A percentile compares a stretch with the other conserved stretches of the same genome.
Conservation (phyloP, 2,797 vertebrate species). For the Brachyrhaphis roseni region DNA sequence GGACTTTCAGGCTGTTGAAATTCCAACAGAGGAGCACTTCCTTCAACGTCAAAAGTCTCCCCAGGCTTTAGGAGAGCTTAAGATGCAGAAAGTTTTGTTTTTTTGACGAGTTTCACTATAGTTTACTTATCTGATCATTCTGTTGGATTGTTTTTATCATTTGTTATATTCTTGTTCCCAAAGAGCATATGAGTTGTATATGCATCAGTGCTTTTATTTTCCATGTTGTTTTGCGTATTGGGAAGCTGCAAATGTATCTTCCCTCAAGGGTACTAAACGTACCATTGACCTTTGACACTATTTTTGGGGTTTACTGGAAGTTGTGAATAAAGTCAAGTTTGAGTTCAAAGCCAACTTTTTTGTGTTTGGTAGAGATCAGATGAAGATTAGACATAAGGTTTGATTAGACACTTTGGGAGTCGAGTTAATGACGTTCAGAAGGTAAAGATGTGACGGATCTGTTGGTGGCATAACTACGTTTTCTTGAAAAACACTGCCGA, state of each 20-base stretch:
- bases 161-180: not conserved
- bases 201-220: not conserved
- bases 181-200: not conserved
- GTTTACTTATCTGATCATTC: not conserved
- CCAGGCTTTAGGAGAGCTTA: constrained; percentile 13
- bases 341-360: not conserved
- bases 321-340: not conserved
- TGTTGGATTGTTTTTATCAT: not conserved
- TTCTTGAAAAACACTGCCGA: not conserved
- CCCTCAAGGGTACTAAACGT: not conserved
- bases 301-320: not conserved
- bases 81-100: not conserved
- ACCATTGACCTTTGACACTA: not conserved
- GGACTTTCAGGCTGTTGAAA: constrained; percentile 43
- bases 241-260: not conserved
- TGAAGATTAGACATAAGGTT: not conserved
- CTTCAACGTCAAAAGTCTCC: constrained; percentile 33
- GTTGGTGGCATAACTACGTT: not conserved
- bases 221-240: not conserved
- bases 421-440: not conserved
- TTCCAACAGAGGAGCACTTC: constrained; percentile 28
- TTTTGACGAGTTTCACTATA: not conserved
- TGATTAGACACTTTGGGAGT: not conserved
- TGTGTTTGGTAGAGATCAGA: not conserved
- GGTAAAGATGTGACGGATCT: not conserved